A percentile compares a stretch with the other conserved stretches of the same genome.
These are phyloP conservation scores for Oryzias curvinotus DNA, from an alignment of 2,113 vertebrate genomes.

Conservation along the genomic window DNA sequence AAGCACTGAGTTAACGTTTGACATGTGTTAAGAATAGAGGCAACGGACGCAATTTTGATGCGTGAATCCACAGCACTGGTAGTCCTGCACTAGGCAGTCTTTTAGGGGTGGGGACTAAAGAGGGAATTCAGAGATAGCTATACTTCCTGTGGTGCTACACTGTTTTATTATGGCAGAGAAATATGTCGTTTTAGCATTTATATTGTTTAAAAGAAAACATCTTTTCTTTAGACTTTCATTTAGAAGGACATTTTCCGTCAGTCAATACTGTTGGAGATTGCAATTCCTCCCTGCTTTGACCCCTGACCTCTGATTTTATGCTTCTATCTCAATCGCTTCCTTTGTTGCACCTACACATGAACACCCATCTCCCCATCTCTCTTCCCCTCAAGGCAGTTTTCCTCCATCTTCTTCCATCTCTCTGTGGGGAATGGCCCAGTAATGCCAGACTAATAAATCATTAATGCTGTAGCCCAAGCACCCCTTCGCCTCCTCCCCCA, in stretches of 20 bases:
- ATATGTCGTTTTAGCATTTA: background rate
- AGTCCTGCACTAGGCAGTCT: no score
- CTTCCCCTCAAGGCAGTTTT: constrained; percentile 45
- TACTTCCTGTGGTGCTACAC: no score
- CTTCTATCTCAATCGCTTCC: constrained; percentile 10
- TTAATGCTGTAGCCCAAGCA: constrained; percentile 64
- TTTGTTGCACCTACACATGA: constrained; percentile 18
- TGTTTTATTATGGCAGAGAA: background rate
- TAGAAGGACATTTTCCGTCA: background rate
- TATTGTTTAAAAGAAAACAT: background rate
- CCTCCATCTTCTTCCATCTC: constrained; percentile 58
- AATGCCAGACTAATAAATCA: constrained; percentile 81
- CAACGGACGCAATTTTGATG: no score
- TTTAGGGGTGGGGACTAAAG: no score
- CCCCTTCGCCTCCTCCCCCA: constrained; percentile 16
- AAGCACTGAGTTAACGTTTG: no score
- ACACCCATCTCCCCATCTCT: constrained; percentile 17
- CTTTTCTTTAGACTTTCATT: background rate
- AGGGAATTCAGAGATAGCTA: no score
- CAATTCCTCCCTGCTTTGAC: constrained; percentile 33
- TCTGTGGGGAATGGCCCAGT: constrained; percentile 71
- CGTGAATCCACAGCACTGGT: no score
- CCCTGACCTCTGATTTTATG: constrained; percentile 22
- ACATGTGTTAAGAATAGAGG: no score
- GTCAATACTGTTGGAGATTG: background rate